These are phyloP conservation scores for Falco cherrug DNA, from an alignment of 2,797 vertebrate genomes.

Conservation along the genomic window DNA sequence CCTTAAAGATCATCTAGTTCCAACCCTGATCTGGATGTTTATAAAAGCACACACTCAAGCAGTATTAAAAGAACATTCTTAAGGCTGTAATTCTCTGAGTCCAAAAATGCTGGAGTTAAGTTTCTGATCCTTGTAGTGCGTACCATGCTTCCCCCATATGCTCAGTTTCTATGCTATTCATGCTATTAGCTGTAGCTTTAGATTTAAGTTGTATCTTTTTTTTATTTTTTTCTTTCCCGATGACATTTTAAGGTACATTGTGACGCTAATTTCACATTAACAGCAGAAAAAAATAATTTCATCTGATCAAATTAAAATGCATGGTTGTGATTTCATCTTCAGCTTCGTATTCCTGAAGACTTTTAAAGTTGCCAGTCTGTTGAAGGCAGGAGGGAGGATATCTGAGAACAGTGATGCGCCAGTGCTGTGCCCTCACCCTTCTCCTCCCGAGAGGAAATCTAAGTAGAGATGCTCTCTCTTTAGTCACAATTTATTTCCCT, in stretches of 20 bases:
- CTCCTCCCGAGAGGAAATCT: fast-evolving
- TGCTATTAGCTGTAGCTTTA: not conserved
- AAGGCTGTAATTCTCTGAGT: not conserved
- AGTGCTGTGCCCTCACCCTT: not conserved
- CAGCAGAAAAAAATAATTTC: not conserved
- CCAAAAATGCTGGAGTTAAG: not conserved
- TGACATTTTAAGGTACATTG: not conserved
- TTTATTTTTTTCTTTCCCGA: not conserved
- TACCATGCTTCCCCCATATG: not conserved
- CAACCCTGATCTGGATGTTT: not conserved
- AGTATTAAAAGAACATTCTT: not conserved
- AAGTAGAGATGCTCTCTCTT: not conserved
- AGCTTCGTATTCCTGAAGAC: fast-evolving
- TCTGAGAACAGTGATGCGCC: not conserved
- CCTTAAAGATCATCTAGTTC: no score
- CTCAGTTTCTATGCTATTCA: not conserved
- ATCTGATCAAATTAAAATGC: not conserved
- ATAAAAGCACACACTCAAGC: not conserved
- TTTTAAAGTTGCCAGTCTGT: not conserved
- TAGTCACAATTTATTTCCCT: not conserved
- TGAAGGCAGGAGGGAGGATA: not conserved
- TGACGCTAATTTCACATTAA: not conserved
- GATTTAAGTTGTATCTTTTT: not conserved
- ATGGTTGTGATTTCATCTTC: not conserved
- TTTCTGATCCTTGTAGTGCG: not conserved